A percentile compares a stretch with the other conserved stretches of the same genome.
These are phyloP conservation scores for Peromyscus californicus DNA, from an alignment of 2,113 vertebrate genomes.

Conservation along the genomic window DNA sequence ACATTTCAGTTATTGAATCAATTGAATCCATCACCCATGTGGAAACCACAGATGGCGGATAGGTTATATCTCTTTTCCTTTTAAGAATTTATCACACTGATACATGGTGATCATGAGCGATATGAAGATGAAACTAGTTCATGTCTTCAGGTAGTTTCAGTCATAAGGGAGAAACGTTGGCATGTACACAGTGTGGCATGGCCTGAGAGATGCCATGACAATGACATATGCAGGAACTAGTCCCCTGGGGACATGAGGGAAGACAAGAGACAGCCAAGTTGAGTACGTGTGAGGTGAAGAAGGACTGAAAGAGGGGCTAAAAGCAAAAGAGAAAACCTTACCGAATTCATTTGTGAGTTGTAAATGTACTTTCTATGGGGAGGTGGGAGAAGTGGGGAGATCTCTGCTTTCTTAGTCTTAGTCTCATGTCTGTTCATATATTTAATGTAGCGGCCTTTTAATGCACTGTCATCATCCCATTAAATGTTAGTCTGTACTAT, in stretches of 20 bases:
- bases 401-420: not conserved
- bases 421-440: not conserved
- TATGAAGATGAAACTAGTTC: not conserved
- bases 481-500: not conserved
- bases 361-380: not conserved
- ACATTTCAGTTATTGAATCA: not conserved
- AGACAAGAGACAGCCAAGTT: not conserved
- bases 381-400: not conserved
- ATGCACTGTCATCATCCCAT: not conserved
- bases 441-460: not conserved
- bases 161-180: not conserved
- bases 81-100: not conserved
- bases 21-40: not conserved
- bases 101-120: not conserved
- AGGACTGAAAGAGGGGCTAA: not conserved
- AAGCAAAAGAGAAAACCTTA: not conserved
- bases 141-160: not conserved
- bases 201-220: not conserved
- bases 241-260: not conserved
- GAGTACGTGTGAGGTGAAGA: not conserved
- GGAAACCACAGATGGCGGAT: not conserved
- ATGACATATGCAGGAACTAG: not conserved
- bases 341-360: not conserved
- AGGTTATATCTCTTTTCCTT: not conserved
- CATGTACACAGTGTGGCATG: not conserved